phyloP scores from a whole-genome alignment of 1,140 invertebrate genomes.

The Pygmarrhopalites habei region DNA sequence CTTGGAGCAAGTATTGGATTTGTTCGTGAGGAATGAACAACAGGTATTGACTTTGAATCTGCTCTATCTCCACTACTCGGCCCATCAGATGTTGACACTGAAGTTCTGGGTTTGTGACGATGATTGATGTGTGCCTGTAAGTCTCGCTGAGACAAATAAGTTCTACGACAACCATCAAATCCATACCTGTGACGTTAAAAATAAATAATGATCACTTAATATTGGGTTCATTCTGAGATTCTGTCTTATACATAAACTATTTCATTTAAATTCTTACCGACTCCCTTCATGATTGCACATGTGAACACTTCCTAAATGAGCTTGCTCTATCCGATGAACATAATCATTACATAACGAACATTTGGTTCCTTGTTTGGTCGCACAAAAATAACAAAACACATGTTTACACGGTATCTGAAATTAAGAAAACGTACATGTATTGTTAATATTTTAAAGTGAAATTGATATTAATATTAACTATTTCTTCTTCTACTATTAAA shows the following conservation, averaged over 20 bases:
- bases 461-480: too few species aligned
- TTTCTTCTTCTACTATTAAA: too few species aligned
- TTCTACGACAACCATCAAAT: conserved; percentile 36
- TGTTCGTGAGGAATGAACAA: conserved; percentile 26
- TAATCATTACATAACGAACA: conserved; percentile 31
- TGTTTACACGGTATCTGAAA: conserved; percentile 37
- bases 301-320: conserved; percentile 31
- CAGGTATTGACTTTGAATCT: conserved; percentile 20
- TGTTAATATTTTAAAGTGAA: too few species aligned
- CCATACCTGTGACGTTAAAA: too few species aligned
- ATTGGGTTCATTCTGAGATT: too few species aligned
- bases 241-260: too few species aligned
- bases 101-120: conserved; percentile 31
- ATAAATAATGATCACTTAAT: too few species aligned
- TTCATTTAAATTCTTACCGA: too few species aligned
- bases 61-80: background rate
- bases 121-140: conserved; percentile 38
- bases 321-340: conserved; percentile 30
- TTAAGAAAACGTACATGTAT: too few species aligned
- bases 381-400: conserved; percentile 33
- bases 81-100: conserved; percentile 16
- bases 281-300: conserved; percentile 38
- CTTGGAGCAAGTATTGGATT: conserved; percentile 24
- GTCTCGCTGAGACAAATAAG: conserved; percentile 36
- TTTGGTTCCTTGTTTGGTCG: conserved; percentile 15